Evolutionary conservation across 1,140 invertebrate species (phyloP), one percentile per base, ranked within the genome.

Genomic region (Phortica variegata): DNA sequence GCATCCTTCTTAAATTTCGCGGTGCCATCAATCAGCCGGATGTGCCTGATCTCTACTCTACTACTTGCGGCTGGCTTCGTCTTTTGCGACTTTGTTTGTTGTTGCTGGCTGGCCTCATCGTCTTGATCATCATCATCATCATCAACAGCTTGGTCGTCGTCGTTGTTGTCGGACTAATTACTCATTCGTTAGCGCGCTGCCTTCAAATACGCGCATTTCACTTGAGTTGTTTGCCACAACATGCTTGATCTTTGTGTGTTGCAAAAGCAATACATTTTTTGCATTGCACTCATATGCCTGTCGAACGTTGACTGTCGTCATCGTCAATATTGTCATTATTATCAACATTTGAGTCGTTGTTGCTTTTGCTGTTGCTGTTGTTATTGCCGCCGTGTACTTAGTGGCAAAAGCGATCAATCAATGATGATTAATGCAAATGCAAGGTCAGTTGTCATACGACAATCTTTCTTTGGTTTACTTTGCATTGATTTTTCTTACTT

Each of bases 1-100:
- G 56, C 60, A 61, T 59, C 61, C 63, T 73, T 73, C 70, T 73
- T 73, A 68, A 66, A 70, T 73, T 73, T 73, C 62, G 65, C 70
- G 69, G 62, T 73, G 69, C 70, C 70, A 73, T 73, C 70, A 73
- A 73, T 73, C 70, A 73, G 68, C 39, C 63, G 54, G 42, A 53
- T 56, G 49, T 52, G 36, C 33, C 29, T 47, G 10, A n/a, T 42
- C 17, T 37, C 36, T 17, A 8, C 32, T n/a, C n/a, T n/a, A n/a
- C n/a, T n/a, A n/a, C n/a, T n/a, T n/a, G n/a, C n/a, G n/a, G n/a
- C n/a, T n/a, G n/a, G n/a, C n/a, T n/a, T n/a, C n/a, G n/a, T n/a
- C n/a, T n/a, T n/a, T n/a, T n/a, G n/a, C n/a, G n/a, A n/a, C n/a
- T n/a, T n/a, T n/a, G n/a, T n/a, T n/a, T n/a, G n/a, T n/a, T n/a